Evolutionary conservation across 2,888 invertebrate species (phyloP), one percentile per base, ranked within the genome.

Genomic region (Mythimna impura): DNA sequence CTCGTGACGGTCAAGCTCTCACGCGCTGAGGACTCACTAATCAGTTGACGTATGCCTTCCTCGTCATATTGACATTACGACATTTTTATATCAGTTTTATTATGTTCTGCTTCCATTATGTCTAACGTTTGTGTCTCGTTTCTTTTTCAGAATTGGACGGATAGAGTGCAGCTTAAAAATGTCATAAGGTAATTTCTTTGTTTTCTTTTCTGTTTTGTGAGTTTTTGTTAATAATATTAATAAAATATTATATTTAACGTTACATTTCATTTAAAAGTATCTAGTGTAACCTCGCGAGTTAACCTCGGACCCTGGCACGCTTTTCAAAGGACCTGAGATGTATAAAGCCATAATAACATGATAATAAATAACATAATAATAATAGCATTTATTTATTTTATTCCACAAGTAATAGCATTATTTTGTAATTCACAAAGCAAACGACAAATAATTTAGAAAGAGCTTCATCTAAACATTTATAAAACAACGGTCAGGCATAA

Each of bases 1-100:
- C 86, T 86, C 87, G 82, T 88, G 89, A 80, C 84, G 86, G 89
- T 86, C 87, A 89, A 89, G 87, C 87, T 89, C 89, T 89, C 89
- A 88, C 89, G 83, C 86, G 79, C 79, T 78, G 87, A 84, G 86
- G 84, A 86, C 85, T 81, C 81, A 81, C 86, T 88, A 89, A 90
- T 89, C 88, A 88, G 82, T 91, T 93, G 92, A 93, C 90, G 87
- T 91, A 91, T 90, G 90, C 87, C 92, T 91, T 91, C 92, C 92
- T 89, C 85, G 90, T 89, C 90, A 88, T 84, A 89, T 87, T 91
- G 89, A 89, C 86, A 85, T 90, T 83, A 81, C 74, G 88, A 90
- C 91, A 90, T 89, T 87, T 91, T 93, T 93, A 83, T 92, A 92
- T 91, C 88, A 86, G 81, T 92, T 92, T 92, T 92, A 93, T 92